A percentile compares a stretch with the other conserved stretches of the same genome.
These are phyloP conservation scores for Macropodus opercularis DNA, from an alignment of 2,797 vertebrate genomes.

Conservation along the genomic window DNA sequence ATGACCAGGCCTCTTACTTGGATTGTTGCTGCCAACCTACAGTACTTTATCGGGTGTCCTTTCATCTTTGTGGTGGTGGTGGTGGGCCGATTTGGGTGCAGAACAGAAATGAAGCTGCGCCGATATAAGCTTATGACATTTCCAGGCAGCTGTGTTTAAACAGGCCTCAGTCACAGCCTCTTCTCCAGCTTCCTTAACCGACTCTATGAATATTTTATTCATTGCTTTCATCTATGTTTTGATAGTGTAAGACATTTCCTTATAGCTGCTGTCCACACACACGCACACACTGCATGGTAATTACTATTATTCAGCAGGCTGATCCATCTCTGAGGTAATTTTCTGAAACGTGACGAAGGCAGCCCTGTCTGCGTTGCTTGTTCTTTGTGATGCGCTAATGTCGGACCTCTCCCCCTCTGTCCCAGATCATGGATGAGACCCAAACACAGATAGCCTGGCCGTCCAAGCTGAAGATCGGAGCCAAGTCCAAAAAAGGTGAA, in stretches of 20 bases:
- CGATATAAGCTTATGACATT: slow-evolving; percentile 30
- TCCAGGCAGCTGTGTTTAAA: slow-evolving; percentile 24
- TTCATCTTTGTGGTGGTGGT: background rate
- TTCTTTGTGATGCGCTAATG: slow-evolving; percentile 24
- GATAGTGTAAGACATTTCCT: slow-evolving; percentile 9
- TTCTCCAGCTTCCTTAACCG: background rate
- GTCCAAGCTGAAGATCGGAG: slow-evolving; percentile 86
- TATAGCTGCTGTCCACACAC: slow-evolving; percentile 11
- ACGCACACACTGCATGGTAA: too few relatives aligned
- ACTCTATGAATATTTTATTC: slow-evolving; percentile 3
- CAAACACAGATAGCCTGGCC: slow-evolving; percentile 87
- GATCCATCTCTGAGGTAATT: too few relatives aligned
- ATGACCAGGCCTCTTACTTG: slow-evolving; percentile 47
- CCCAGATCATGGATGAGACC: slow-evolving; percentile 86
- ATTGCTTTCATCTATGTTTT: background rate
- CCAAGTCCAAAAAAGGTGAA: slow-evolving; percentile 87
- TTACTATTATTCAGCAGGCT: too few relatives aligned
- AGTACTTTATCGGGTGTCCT: slow-evolving; percentile 8
- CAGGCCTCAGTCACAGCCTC: background rate
- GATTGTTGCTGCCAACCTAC: slow-evolving; percentile 63
- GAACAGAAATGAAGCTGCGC: slow-evolving; percentile 35
- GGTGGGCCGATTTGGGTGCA: slow-evolving; percentile 15
- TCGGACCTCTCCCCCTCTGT: slow-evolving; percentile 41
- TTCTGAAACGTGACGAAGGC: too few relatives aligned
- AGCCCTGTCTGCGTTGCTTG: background rate